Evolutionary conservation across 2,113 vertebrate species (phyloP), one percentile per base, ranked within the genome.

Genomic region (Steatornis caripensis): DNA sequence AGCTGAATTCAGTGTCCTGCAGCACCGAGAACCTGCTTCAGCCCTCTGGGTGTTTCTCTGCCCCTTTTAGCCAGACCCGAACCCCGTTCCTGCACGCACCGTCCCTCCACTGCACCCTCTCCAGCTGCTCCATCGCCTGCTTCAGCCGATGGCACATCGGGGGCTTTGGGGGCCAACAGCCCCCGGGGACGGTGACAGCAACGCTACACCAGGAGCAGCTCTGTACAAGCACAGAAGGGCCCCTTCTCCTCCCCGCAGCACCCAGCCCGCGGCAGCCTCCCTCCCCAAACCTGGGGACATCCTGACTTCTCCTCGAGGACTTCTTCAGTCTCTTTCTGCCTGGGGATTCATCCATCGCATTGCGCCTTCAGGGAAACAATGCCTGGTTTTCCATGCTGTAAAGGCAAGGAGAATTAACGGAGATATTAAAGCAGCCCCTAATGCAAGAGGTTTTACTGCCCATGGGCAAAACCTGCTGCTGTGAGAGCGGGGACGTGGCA

Each of bases 181-280:
- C 32, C 37, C n/a, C 1, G 0, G 23, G 46, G 23, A 61, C 15
- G 20, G 10, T 22, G 27, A 8, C 1, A 1, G n/a, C 3, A 9
- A 34, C 21, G 70, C 23, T 39, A 7, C 1, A 2, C 30, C 62
- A 32, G 53, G 71, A 65, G 49, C 1, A 0, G 58, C 41, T 55
- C 49, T 26, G n/a, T 26, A 11, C 1, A 14, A 32, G 18, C 26
- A 2, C 4, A 8, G n/a, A 16, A 12, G 51, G 30, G n/a, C 8
- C 55, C 36, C 3, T 2, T 41, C 37, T 32, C 19, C 45, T 18
- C 19, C 64, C 41, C 5, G 4, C 17, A 27, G 26, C 53, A 24
- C 58, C 45, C 41, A 64, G 64, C 27, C 21, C 3, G 3, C 23
- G 29, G 36, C 34, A 75, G 45, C 39, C 34, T 61, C 54, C 26